Base-by-base conservation (phyloP, 2,113 vertebrate genomes). In the Passer montanus region DNA sequence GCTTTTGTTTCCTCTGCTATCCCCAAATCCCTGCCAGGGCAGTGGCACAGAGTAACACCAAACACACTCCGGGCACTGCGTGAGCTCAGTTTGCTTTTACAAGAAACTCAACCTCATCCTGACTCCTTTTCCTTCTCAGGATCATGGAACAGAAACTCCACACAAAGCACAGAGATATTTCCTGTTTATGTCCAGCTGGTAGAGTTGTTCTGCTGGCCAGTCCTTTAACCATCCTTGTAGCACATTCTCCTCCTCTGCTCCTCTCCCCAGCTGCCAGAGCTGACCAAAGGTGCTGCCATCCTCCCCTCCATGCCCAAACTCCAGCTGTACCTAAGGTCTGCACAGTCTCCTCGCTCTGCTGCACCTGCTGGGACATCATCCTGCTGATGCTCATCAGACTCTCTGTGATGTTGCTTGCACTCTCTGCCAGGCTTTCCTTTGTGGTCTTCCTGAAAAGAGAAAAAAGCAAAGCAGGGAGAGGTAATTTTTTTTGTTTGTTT, bases 291-390 rank as follows among this genome's bases (percentile, higher is more conserved):
- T 46, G 50, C 14, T 24, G 33, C 59, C 24, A 50, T 5, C 35
- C 58, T 10, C 41, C 46, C 81, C 1, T 5, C 43, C 62, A 19
- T 7, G 77, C 35, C 55, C 68, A 16, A 53, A 69, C 9, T 33
- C 35, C 90, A 84, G 13, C 56, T 27, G 70, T 97, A 99, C 99
- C 99, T 81, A 99, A 95, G 6, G 98, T 98, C 3, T 98, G 98
- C 96, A 99, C 98, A 1, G 98, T 98, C 81, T 99, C 99, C 96
- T 99, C 98, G 0, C 99, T 99, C 97, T 99, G 99, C 95, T 98
- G 98, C 50, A 99, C 99, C 94, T 99, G 99, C 98, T 99, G 99
- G 2, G 99, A 98, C 99, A 99, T 99, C 99, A 99, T 99, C 87
- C 99, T 98, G 95, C 99, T 99, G 97, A 99, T 99, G 87, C 98